Conservation (phyloP, 2,113 vertebrate species). For the Macroglossus sobrinus region DNA sequence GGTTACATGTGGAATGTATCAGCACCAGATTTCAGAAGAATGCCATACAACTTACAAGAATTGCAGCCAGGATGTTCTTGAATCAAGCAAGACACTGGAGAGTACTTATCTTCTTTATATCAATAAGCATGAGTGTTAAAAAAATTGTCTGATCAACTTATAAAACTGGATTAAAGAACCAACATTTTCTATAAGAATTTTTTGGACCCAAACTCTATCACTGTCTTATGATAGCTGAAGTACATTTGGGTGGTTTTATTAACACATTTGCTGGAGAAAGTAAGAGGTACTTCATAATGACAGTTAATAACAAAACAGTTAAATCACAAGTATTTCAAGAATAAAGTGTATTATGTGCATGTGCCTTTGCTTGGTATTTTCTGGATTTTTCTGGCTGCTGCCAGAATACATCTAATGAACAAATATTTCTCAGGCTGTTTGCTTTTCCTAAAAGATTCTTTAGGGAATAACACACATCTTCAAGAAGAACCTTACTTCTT, state of each 20-base stretch:
- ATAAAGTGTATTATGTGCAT: neutral
- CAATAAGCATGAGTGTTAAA: neutral
- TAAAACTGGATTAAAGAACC: neutral
- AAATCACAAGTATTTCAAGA: slow-evolving; percentile 31
- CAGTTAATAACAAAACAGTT: slow-evolving; percentile 5
- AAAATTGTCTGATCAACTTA: neutral
- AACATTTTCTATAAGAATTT: neutral
- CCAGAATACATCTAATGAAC: slow-evolving; percentile 49
- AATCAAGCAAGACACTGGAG: neutral
- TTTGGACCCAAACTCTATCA: neutral
- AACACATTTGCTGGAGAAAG: neutral
- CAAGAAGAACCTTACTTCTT: slow-evolving; percentile 58
- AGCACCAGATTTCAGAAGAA: slow-evolving; percentile 28
- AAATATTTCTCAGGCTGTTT: slow-evolving; percentile 60
- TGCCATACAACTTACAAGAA: neutral
- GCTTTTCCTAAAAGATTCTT: slow-evolving; percentile 63
- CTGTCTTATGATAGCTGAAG: neutral
- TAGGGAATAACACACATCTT: slow-evolving; percentile 65
- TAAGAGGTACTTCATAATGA: neutral
- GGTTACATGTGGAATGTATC: slow-evolving; percentile 37
- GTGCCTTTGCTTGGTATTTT: slow-evolving; percentile 25
- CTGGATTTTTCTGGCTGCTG: slow-evolving; percentile 41
- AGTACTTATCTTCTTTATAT: slow-evolving; percentile 23
- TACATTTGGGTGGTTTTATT: neutral
- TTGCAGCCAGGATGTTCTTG: neutral